These are phyloP conservation scores for Xenus cinereus DNA, from an alignment of 2,113 vertebrate species.

Conservation along the genomic window DNA sequence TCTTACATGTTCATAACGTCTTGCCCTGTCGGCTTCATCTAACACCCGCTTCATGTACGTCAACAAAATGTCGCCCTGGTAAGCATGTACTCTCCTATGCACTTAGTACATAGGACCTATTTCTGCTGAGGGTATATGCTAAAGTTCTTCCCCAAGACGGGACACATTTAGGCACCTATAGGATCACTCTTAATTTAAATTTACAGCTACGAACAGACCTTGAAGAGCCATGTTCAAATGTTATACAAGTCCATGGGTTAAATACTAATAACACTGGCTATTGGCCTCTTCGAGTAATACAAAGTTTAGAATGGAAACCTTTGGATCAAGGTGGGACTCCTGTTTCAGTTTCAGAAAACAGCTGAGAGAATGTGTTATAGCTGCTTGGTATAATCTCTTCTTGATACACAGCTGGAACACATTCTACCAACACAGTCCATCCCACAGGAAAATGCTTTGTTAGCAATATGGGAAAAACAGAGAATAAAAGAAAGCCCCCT, in stretches of 20 bases:
- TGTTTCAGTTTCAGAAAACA: background rate
- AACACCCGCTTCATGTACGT: background rate
- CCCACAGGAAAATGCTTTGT: background rate
- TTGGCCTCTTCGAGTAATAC: background rate
- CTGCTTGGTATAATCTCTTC: background rate
- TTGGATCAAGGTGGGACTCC: background rate
- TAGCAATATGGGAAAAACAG: background rate
- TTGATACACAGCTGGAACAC: background rate
- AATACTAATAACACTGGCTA: background rate
- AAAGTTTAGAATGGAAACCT: background rate
- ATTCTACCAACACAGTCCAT: background rate
- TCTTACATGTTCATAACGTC: fast-evolving
- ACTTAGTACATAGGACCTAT: background rate
- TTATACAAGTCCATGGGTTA: background rate
- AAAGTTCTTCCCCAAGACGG: background rate
- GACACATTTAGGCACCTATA: background rate
- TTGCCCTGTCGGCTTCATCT: background rate
- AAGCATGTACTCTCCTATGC: background rate
- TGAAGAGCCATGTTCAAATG: background rate
- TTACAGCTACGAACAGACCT: background rate
- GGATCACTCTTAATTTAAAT: background rate
- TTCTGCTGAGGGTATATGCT: background rate
- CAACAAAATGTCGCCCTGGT: background rate
- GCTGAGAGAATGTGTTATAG: background rate
- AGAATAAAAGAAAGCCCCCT: background rate